Evolutionary conservation across 2,888 invertebrate species (phyloP), one percentile per base, ranked within the genome.

Genomic region (Cyrtodaria siliqua): DNA sequence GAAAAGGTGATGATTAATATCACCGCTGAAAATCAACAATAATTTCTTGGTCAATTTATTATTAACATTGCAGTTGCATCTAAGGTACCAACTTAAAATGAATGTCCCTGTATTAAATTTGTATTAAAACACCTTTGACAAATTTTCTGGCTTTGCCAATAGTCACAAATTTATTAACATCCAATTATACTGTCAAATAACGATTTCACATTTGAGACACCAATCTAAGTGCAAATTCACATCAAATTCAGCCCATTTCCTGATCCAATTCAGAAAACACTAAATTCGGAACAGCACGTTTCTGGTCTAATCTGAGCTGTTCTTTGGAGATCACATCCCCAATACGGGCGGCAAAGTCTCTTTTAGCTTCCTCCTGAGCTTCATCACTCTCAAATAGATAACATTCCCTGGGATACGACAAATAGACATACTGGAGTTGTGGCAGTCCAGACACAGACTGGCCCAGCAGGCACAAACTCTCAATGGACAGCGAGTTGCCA

Each of bases 331-430:
- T 64, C 20, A 60, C 47, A 40, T 59, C 59, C 0, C 52, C 71
- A 2, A 71, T 29, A 16, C 47, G 50, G 9, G 18, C 23, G 4
- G 52, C 50, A 56, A 69, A 66, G 44, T 70, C 60, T 26, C 49
- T 57, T 44, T 55, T 75, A 55, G 27, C 18, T 40, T 52, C 20
- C 4, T 69, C 64, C 49, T 77, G 74, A 2, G 60, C 69, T 23
- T 70, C 71, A 20, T 69, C 74, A 2, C 40, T 18, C 23, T 84
- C 76, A 16, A 44, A 23, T 2, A 24, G 33, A 63, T 87, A 86
- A 49, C 85, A 84, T 12, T 86, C 87, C 8, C 68, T 56, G 9
- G 82, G 62, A 42, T 83, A 87, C 1, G 87, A 81, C 29, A 83
- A 55, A 33, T 71, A 70, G 0, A 85, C 47, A 42, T 74, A 76